These are phyloP conservation scores for Andrena camellia DNA, from an alignment of 2,888 invertebrate genomes.

Conservation along the genomic window DNA sequence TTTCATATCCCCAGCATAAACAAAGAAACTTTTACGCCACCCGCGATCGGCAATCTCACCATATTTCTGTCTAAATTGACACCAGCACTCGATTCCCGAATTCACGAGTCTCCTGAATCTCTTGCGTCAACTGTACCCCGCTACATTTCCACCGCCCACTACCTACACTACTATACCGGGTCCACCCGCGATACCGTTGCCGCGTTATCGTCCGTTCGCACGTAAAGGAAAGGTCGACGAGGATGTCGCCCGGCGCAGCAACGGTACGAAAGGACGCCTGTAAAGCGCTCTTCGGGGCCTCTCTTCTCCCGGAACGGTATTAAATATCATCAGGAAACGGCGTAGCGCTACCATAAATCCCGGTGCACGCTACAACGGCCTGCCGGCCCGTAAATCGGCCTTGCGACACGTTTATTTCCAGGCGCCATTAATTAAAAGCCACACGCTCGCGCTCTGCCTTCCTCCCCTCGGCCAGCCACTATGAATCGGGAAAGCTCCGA, in stretches of 20 bases:
- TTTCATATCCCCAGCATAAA: no score
- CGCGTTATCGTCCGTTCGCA: neutral
- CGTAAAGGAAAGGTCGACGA: neutral
- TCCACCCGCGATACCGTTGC: neutral
- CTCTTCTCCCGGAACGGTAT: slow-evolving; percentile 55
- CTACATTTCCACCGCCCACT: neutral
- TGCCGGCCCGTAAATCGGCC: slow-evolving; percentile 74
- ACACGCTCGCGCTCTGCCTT: slow-evolving; percentile 40
- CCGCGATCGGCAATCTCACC: no score
- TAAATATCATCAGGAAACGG: slow-evolving; percentile 73
- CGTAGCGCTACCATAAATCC: slow-evolving; percentile 68
- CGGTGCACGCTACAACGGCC: slow-evolving; percentile 52
- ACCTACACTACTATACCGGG: neutral
- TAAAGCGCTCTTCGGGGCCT: neutral
- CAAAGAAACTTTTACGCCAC: no score
- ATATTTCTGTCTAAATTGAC: no score
- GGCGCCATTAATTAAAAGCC: slow-evolving; percentile 76
- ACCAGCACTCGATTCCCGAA: slow-evolving; percentile 2
- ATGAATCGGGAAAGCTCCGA: slow-evolving; percentile 22
- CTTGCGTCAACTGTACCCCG: neutral
- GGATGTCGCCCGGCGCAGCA: neutral
- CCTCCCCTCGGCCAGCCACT: slow-evolving; percentile 25
- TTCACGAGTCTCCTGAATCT: neutral
- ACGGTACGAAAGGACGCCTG: neutral
- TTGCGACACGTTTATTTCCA: slow-evolving; percentile 72